phyloP scores from a whole-genome alignment of 2,797 vertebrate genomes.

The Eutrigla gurnardus region DNA sequence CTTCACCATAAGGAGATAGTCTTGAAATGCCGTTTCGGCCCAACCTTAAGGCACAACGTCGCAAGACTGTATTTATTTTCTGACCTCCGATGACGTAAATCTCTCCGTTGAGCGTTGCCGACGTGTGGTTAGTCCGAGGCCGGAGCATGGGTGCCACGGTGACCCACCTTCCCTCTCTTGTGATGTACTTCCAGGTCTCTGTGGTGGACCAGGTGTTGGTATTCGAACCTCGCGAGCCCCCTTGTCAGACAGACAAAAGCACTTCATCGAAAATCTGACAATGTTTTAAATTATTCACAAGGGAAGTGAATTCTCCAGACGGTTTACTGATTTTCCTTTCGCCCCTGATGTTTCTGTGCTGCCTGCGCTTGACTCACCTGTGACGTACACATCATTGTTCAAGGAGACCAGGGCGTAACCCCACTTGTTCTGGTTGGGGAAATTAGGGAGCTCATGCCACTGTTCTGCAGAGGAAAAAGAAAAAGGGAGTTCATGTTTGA shows the following conservation, averaged over 20 bases:
- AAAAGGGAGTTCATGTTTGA: not conserved
- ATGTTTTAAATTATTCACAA: slow-evolving; percentile 38
- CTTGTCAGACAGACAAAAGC: slow-evolving; percentile 74
- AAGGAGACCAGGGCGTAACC: slow-evolving; percentile 93
- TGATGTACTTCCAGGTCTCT: slow-evolving; percentile 94
- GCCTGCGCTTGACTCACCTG: slow-evolving; percentile 84
- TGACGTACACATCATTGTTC: slow-evolving; percentile 94
- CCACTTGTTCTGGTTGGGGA: slow-evolving; percentile 98
- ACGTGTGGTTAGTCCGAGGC: slow-evolving; percentile 95
- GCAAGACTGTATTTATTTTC: slow-evolving; percentile 60
- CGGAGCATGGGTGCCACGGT: slow-evolving; percentile 92
- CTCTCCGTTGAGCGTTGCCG: slow-evolving; percentile 92
- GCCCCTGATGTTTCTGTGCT: not conserved
- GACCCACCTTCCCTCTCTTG: slow-evolving; percentile 89
- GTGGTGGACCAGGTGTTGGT: slow-evolving; percentile 96
- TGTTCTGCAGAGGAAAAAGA: slow-evolving; percentile 77
- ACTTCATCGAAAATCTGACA: slow-evolving; percentile 42
- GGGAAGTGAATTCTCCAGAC: slow-evolving; percentile 14
- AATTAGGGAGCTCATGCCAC: slow-evolving; percentile 94
- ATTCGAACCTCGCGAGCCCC: slow-evolving; percentile 93
- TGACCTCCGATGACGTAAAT: slow-evolving; percentile 96
- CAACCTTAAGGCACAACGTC: slow-evolving; percentile 24
- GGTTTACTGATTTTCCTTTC: not conserved
- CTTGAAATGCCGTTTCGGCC: too few relatives aligned
- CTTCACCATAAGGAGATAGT: too few relatives aligned